Base-by-base conservation (phyloP, 2,113 vertebrate species). In the Urocolius indicus region DNA sequence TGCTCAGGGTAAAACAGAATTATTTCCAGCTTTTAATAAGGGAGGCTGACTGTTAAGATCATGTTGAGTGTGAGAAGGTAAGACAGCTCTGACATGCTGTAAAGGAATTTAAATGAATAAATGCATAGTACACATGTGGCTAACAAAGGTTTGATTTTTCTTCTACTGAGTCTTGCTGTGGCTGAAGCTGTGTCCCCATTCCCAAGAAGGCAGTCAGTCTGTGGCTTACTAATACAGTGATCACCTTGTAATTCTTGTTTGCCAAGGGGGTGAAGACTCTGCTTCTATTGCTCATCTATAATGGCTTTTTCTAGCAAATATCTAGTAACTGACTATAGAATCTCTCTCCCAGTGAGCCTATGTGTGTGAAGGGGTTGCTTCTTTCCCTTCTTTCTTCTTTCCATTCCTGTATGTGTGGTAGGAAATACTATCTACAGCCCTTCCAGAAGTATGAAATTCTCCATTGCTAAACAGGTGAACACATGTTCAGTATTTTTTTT, bases 51-150 rank as follows among this genome's bases (percentile, higher is more conserved):
- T 51, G 22, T 63, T 32, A 26, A 24, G 48, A 13, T 15, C 5
- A 5, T 8, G 21, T 4, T 41, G 84, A 30, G 34, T 16, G 26
- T n/a, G 59, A 6, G 34, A 34, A 51, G 29, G 27, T 24, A 52
- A 51, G 65, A 10, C 13, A 2, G 26, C 8, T 34, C 29, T 36
- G 36, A 3, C 4, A 1, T n/a, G 23, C 66, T 52, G 0, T 72
- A 32, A 7, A 54, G 45, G 62, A 30, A 13, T 55, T 59, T 7
- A 38, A 63, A 52, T 46, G 19, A 62, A 15, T 14, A 3, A 14
- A 7, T 23, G 15, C n/a, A 5, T 17, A 23, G 10, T 38, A 7
- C 14, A 3, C 4, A 6, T 3, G 1, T 9, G 13, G 30, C 30
- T 72, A 43, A 30, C 3, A 2, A 48, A 29, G 23, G 30, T 63